Percentiles rank a stretch among this genome's conserved stretches.
Evolutionary conservation across 2,888 invertebrate genomes (phyloP).

Genomic region (Lasius platythorax): DNA sequence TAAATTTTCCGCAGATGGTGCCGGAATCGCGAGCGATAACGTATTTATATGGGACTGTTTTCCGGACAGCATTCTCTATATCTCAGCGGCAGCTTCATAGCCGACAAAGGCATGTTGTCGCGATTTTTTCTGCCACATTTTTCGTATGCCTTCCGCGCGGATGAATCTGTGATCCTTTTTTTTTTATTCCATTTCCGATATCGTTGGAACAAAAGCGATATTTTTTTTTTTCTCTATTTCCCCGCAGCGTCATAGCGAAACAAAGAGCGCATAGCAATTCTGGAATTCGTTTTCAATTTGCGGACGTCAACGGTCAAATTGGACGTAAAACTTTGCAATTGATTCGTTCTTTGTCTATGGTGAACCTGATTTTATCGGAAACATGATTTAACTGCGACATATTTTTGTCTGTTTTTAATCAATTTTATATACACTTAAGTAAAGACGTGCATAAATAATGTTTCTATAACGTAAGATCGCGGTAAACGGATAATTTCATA

Average conservation of each 20-base stretch:
- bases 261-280: slow-evolving; percentile 49
- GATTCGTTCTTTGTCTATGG: slow-evolving; percentile 49
- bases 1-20: slow-evolving; percentile 19
- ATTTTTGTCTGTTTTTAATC: background rate
- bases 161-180: slow-evolving; percentile 17
- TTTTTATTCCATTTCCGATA: slow-evolving; percentile 50
- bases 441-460: background rate
- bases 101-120: slow-evolving; percentile 17
- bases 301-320: slow-evolving; percentile 52
- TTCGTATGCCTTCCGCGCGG: slow-evolving; percentile 35
- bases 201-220: slow-evolving; percentile 47
- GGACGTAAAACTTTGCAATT: slow-evolving; percentile 49
- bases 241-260: slow-evolving; percentile 45
- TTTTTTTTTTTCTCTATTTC: slow-evolving; percentile 46
- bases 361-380: slow-evolving; percentile 45
- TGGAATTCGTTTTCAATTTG: slow-evolving; percentile 56
- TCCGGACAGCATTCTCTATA: background rate
- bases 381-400: slow-evolving; percentile 12
- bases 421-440: background rate
- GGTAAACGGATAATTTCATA: background rate
- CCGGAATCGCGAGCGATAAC: slow-evolving; percentile 6
- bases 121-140: slow-evolving; percentile 43
- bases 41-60: background rate
- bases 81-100: slow-evolving; percentile 8
- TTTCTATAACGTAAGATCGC: background rate